Evolutionary conservation across 2,888 invertebrate species (phyloP).

Genomic region (Leptodirus hochenwartii): DNA sequence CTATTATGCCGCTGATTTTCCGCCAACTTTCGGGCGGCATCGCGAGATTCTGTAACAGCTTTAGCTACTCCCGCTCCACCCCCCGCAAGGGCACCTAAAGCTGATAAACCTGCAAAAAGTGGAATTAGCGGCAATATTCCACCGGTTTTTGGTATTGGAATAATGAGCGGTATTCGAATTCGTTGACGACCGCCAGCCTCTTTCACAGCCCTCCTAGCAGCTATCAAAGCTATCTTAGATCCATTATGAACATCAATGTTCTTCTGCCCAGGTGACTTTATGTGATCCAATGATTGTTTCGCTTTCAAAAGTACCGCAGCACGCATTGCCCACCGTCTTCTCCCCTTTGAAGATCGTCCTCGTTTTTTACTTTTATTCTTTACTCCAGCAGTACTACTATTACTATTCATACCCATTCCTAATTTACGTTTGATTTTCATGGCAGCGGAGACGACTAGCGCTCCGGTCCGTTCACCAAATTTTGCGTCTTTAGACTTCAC

Average conservation of each 20-base stretch:
- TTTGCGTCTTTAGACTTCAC: constrained; percentile 16
- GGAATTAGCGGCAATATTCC: constrained; percentile 20
- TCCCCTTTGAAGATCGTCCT: too few species aligned
- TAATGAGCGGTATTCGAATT: constrained; percentile 13
- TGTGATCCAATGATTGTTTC: too few species aligned
- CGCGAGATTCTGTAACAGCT: constrained; percentile 19
- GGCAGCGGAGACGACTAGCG: constrained; percentile 15
- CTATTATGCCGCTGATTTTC: constrained; percentile 21
- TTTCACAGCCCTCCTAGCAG: constrained; percentile 7
- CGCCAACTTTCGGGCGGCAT: constrained; percentile 17
- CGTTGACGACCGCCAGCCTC: constrained; percentile 6
- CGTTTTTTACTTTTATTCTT: too few species aligned
- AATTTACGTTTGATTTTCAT: too few species aligned
- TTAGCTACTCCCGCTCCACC: constrained; percentile 22
- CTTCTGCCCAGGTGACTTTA: too few species aligned
- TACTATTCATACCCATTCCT: too few species aligned
- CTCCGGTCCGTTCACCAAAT: constrained; percentile 18
- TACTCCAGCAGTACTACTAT: too few species aligned
- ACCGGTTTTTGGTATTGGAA: constrained; percentile 19
- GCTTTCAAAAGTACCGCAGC: too few species aligned
- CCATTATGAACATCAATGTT: too few species aligned
- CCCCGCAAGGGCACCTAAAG: constrained; percentile 20
- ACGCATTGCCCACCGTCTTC: too few species aligned
- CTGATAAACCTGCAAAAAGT: constrained; percentile 20
- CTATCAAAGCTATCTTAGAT: neutral